Base-by-base conservation (phyloP, 1,140 invertebrate species). In the Eupristina koningsbergeri region DNA sequence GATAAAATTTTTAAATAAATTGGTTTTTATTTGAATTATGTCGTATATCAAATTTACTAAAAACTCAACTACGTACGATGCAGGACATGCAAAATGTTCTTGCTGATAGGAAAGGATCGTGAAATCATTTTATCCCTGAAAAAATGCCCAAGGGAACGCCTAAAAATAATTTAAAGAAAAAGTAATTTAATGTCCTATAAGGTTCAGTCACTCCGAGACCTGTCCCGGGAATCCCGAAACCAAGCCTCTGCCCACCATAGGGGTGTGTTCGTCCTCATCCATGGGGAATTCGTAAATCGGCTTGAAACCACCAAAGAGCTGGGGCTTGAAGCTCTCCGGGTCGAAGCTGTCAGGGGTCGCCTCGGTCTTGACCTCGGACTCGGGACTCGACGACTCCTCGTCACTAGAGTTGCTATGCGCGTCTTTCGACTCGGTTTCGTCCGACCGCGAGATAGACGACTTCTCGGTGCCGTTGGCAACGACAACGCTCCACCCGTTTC, bases 241-340 rank as follows among this genome's bases (percentile, higher is more conserved):
- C 26, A 67, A 74, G 1, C 85, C 77, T 26, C 84, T 81, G 41
- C 86, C 80, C 19, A 85, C 85, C 39, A 86, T 81, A 7, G 86
- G 83, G 0, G 80, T 77, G 19, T 53, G 29, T 31, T 87, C 83
- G 9, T 86, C 84, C 17, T 86, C 84, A 17, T 91, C 87, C 2
- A 79, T 86, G 0, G 91, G 89, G 50, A 92, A 92, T 73, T 93
- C 91, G 83, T 94, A 95, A 73, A 95, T 95, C 0, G 95, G 95
- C 84, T 95, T 94, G 84, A 96, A 96, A 0, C 95, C 95, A 3
- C 95, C 94, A 83, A 95, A 94, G 9, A 95, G 87, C 85, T 95
- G 94, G 0, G 95, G 95, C 85, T 95, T 95, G 86, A 96, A 96
- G 83, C 93, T 95, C 73, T 95, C 94, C 11, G 94, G 91, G 84